phyloP scores from a whole-genome alignment of 2,888 invertebrate species.

The Hemicrepidius hirtus region DNA sequence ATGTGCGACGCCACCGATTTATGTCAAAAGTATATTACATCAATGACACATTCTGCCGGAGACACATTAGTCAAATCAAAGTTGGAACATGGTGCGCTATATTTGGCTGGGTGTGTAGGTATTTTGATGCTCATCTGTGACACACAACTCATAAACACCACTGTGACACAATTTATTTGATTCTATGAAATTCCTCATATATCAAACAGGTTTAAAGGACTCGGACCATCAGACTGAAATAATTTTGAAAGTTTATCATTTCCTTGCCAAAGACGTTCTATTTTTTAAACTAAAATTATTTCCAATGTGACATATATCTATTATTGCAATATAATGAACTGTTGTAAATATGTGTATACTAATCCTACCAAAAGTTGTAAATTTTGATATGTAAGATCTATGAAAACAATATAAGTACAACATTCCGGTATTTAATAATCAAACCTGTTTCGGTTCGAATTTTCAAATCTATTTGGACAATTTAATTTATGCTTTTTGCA shows the following conservation, averaged over 20 bases:
- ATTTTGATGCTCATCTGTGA: constrained; percentile 53
- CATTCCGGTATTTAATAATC: no score
- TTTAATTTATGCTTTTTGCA: no score
- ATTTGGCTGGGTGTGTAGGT: constrained; percentile 54
- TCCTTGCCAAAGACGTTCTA: constrained; percentile 53
- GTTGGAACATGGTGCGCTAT: constrained; percentile 55
- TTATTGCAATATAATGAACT: constrained; percentile 7
- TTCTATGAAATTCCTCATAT: constrained; percentile 55
- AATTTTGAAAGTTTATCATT: constrained; percentile 56
- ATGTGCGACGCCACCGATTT: constrained; percentile 53
- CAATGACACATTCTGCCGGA: constrained; percentile 59
- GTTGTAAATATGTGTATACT: background rate
- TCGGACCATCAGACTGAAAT: constrained; percentile 52
- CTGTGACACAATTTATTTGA: constrained; percentile 56
- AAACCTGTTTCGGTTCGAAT: no score
- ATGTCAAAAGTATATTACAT: constrained; percentile 61
- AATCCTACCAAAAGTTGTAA: background rate
- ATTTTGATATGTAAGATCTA: no score
- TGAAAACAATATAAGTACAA: no score
- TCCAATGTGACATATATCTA: constrained; percentile 36
- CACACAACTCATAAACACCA: constrained; percentile 55
- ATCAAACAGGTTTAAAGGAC: constrained; percentile 53
- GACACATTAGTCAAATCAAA: constrained; percentile 61
- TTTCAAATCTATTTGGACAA: no score
- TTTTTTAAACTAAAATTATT: constrained; percentile 45